Evolutionary conservation across 2,888 invertebrate species (phyloP).

Genomic region (Drosophila leonis): DNA sequence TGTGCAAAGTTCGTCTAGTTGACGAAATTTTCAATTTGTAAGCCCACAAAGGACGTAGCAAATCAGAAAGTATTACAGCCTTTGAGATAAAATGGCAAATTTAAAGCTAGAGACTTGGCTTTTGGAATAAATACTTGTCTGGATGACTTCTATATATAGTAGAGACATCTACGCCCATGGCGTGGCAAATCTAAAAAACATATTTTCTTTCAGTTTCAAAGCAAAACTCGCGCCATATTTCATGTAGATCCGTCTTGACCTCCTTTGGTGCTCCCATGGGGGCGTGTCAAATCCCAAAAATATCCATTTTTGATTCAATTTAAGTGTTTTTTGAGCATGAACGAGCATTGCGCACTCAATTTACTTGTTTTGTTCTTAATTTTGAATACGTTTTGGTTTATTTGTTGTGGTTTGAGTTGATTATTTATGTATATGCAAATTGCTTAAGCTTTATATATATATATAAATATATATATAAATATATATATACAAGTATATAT

Average conservation of each 20-base stretch:
- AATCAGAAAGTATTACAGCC: not conserved
- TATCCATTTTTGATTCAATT: not conserved
- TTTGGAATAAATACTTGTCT: too few relatives aligned
- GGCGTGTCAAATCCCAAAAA: not conserved
- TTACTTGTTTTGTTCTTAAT: not conserved
- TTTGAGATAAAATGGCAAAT: too few relatives aligned
- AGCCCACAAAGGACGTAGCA: not conserved
- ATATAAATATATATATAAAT: not conserved
- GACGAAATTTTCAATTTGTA: too few relatives aligned
- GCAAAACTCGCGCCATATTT: too few relatives aligned
- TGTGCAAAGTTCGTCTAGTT: not conserved
- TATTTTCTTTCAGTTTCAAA: too few relatives aligned
- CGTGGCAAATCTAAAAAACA: too few relatives aligned
- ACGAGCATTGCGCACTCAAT: not conserved
- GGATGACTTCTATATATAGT: too few relatives aligned
- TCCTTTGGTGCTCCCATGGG: not conserved
- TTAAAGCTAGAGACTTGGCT: too few relatives aligned
- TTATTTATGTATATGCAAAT: slow-evolving; percentile 8
- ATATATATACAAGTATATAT: not conserved
- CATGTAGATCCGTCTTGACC: not conserved
- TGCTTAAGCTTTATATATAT: not conserved
- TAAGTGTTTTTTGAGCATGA: not conserved
- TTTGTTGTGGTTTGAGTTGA: slow-evolving; percentile 8
- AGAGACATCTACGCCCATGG: too few relatives aligned
- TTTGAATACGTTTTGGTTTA: slow-evolving; percentile 4